These are phyloP conservation scores for Salpingus planirostris DNA, from an alignment of 2,888 invertebrate species.

Conservation along the genomic window DNA sequence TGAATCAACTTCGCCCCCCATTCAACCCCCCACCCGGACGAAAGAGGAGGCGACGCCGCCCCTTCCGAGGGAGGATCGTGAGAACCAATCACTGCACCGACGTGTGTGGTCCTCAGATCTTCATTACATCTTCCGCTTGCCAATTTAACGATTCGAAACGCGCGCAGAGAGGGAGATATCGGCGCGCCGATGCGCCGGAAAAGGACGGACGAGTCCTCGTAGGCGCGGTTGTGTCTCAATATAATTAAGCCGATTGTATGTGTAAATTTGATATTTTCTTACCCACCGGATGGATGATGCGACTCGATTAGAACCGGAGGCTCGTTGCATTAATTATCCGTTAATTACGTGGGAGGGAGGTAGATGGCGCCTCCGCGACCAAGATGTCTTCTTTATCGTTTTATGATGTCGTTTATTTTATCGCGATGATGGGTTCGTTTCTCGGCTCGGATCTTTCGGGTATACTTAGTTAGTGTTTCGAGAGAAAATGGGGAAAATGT, in stretches of 20 bases:
- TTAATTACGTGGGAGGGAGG: too few relatives aligned
- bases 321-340: too few relatives aligned
- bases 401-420: too few relatives aligned
- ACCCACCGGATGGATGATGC: too few relatives aligned
- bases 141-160: conserved; percentile 41
- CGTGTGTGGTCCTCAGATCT: conserved; percentile 44
- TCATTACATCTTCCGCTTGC: conserved; percentile 40
- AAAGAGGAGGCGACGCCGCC: conserved; percentile 13
- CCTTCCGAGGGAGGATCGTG: conserved; percentile 25
- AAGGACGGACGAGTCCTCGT: background rate
- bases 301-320: too few relatives aligned
- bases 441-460: too few relatives aligned
- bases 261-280: conserved; percentile 22
- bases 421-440: too few relatives aligned
- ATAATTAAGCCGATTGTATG: conserved; percentile 27
- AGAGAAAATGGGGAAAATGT: too few relatives aligned
- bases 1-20: conserved; percentile 7
- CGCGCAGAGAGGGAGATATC: conserved; percentile 26
- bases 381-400: too few relatives aligned
- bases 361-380: too few relatives aligned
- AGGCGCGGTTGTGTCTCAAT: conserved; percentile 19
- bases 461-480: too few relatives aligned
- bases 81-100: conserved; percentile 40
- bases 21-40: conserved; percentile 10
- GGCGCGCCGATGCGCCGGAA: background rate